Base-by-base conservation (phyloP, 2,888 invertebrate genomes). In the Drosophila algonquin region DNA sequence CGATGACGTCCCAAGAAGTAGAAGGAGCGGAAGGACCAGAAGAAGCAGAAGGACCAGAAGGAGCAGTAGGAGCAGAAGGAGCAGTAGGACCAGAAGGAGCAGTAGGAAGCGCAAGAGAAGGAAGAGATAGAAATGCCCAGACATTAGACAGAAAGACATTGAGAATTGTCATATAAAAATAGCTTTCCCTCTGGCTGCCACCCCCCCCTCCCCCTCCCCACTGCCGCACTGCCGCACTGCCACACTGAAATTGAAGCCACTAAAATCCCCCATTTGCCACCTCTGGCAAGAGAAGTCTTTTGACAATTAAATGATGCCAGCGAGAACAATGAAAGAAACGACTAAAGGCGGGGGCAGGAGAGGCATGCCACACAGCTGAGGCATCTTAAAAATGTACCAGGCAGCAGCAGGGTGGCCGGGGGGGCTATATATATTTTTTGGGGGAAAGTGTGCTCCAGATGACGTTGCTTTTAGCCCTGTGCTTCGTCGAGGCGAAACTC, bases 271-370 rank as follows among this genome's bases (percentile, higher is more conserved):
- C 27, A 30, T 50, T 40, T 21, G 56, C 40, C 47, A 30, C 72
- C 69, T 27, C 48, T 51, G 53, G 24, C 40, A 40, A 64, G 69
- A 63, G 69, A 63, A 61, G 72, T 75, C 76, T 80, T 77, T 76
- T 87, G 82, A 82, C 85, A 89, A 89, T 89, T 89, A 89, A 87
- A 82, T 82, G 82, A 73, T 80, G 72, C 79, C 73, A 72, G 56
- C 76, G 80, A 62, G 77, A 76, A 86, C 84, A 79, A 78, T 77
- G 73, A 75, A 63, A 59, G 58, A 60, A 71, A 65, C 62, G 59
- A 76, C 61, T 53, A 56, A 55, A 21, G 21, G 3, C 21, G 3
- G 21, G 24, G 45, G 48, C n/a, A 53, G 63, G 35, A 44, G 59
- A 35, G 50, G 48, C 57, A 40, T 56, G 64, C 18, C 18, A 50